phyloP scores from a whole-genome alignment of 2,888 invertebrate species.

The Nemotelus nigrinus region DNA sequence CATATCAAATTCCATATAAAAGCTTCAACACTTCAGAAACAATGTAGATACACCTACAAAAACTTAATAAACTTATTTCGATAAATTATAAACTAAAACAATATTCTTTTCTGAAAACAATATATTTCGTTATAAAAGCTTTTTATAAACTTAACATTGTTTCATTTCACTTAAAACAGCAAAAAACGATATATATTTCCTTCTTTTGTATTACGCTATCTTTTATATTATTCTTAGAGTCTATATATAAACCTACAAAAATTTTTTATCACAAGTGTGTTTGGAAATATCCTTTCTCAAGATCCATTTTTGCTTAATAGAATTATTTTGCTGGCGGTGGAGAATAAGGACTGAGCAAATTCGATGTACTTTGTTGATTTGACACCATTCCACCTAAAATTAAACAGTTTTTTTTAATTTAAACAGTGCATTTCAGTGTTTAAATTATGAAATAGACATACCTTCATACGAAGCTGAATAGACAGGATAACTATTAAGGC shows the following conservation, averaged over 20 bases:
- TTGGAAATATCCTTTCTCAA: background rate
- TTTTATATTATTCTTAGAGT: background rate
- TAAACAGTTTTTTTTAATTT: background rate
- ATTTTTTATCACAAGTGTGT: constrained; percentile 26
- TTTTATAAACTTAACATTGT: constrained; percentile 2
- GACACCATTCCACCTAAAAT: constrained; percentile 10
- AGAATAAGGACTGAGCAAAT: background rate
- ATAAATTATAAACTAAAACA: no score
- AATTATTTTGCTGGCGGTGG: constrained; percentile 15
- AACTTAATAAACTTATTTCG: no score
- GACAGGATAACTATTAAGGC: constrained; percentile 85
- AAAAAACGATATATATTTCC: background rate
- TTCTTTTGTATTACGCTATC: background rate
- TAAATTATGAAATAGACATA: constrained; percentile 63
- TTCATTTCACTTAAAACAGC: constrained; percentile 1
- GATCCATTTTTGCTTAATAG: background rate
- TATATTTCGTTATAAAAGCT: constrained; percentile 14
- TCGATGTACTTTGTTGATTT: background rate
- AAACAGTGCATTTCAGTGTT: background rate
- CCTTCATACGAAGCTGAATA: constrained; percentile 92
- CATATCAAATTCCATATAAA: no score
- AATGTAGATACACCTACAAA: no score
- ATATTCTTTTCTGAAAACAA: background rate
- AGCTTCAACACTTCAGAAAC: no score
- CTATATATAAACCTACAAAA: background rate